phyloP scores from a whole-genome alignment of 1,140 invertebrate species.

The Tribolium castaneum region DNA sequence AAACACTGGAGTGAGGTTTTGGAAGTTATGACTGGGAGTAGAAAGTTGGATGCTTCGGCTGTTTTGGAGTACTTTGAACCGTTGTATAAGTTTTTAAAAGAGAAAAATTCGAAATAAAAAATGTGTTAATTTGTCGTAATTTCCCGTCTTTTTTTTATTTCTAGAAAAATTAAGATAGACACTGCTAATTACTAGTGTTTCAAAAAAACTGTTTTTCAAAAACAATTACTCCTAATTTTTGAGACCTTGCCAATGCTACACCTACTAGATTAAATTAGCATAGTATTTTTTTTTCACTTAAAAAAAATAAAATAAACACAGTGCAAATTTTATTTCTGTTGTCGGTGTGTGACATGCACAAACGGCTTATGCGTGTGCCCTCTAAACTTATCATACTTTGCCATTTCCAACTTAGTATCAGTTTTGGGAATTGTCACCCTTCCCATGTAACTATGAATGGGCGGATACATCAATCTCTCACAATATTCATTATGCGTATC shows the following conservation, averaged over 20 bases:
- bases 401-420: constrained; percentile 44
- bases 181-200: too few species aligned
- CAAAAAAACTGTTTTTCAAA: too few species aligned
- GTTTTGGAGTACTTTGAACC: constrained; percentile 83
- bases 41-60: constrained; percentile 77
- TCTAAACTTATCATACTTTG: constrained; percentile 42
- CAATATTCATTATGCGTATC: constrained; percentile 56
- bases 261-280: too few species aligned
- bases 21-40: constrained; percentile 81
- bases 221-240: too few species aligned
- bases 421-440: constrained; percentile 3
- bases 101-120: constrained; percentile 72
- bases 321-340: too few species aligned
- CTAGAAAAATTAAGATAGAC: too few species aligned
- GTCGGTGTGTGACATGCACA: background rate
- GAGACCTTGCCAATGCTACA: too few species aligned
- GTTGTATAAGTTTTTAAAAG: constrained; percentile 79
- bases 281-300: too few species aligned
- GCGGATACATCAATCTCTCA: constrained; percentile 52
- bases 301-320: too few species aligned
- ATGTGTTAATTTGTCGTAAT: background rate
- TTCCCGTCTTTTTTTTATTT: too few species aligned
- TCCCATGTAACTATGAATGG: background rate
- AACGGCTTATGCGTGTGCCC: background rate
- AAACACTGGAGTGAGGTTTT: constrained; percentile 86